Base-by-base conservation (phyloP, 2,113 vertebrate genomes). In the Nothobranchius furzeri region DNA sequence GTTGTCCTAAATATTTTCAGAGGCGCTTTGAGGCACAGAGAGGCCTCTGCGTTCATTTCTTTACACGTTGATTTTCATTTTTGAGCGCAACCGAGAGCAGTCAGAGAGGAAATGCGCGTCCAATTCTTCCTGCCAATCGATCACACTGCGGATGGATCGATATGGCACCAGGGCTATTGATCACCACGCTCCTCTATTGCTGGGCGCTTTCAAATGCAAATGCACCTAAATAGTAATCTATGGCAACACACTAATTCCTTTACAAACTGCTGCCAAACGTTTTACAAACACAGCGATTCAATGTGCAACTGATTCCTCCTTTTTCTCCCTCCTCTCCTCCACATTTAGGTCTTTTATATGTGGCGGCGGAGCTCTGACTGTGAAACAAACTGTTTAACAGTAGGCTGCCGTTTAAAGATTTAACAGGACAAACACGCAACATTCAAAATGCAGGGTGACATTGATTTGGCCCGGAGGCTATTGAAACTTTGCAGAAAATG, bases 121-220 rank as follows among this genome's bases (percentile, higher is more conserved):
- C 80, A 82, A 90, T 90, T 87, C 86, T 84, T 65, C 64, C 61
- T 70, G 75, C 75, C 61, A 70, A 91, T 93, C 91, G 89, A 92
- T 92, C 83, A 88, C 69, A 75, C 91, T 92, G 90, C 84, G 68
- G 86, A 93, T 92, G 20, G 86, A 91, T 93, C 89, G 79, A 92
- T 92, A 77, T 63, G 79, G 78, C 82, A 87, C 88, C 85, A 78
- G 85, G 79, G 84, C 83, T 88, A 90, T 92, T 88, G 89, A 92
- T 93, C 89, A 91, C 66, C 43, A 64, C 63, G 66, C 15, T 76
- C 87, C 78, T 91, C 89, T 87, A 88, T 89, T 81, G 88, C 83
- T 45, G 61, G 79, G 55, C 63, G 64, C 83, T 90, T 88, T 90
- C 87, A 90, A 90, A 91, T 89, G 87, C 89, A 91, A 90, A 89